phyloP scores from a whole-genome alignment of 2,113 vertebrate genomes.

The Callospermophilus lateralis region DNA sequence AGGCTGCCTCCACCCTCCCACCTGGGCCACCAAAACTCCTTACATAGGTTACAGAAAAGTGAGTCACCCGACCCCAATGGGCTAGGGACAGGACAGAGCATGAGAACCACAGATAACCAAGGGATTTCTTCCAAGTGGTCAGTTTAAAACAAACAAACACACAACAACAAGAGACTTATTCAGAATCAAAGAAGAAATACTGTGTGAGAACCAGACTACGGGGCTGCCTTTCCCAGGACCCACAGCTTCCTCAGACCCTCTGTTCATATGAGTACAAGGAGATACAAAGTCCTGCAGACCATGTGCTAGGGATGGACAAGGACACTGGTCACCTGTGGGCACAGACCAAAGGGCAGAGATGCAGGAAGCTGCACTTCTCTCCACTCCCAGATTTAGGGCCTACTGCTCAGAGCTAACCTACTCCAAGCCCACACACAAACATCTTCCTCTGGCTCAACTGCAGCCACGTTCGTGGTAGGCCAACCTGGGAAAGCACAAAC shows the following conservation, averaged over 20 bases:
- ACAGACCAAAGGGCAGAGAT: background rate
- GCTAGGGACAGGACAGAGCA: background rate
- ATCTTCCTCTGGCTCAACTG: background rate
- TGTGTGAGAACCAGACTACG: slow-evolving; percentile 78
- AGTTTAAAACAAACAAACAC: slow-evolving; percentile 83
- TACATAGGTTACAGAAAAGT: slow-evolving; percentile 83
- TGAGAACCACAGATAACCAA: slow-evolving; percentile 84
- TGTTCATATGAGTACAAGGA: slow-evolving; percentile 82
- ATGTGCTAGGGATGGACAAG: background rate
- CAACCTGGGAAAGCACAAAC: background rate
- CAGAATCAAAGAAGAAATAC: slow-evolving; percentile 84
- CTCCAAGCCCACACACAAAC: background rate
- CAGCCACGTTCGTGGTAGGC: background rate
- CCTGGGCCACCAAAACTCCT: slow-evolving; percentile 54
- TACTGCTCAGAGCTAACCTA: background rate
- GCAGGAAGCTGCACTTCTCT: background rate
- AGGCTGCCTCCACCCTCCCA: slow-evolving; percentile 54
- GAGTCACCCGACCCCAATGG: too few relatives aligned
- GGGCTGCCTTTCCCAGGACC: slow-evolving; percentile 73
- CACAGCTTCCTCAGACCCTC: slow-evolving; percentile 80
- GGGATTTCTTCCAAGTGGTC: slow-evolving; percentile 87
- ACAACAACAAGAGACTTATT: slow-evolving; percentile 23
- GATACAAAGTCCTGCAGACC: slow-evolving; percentile 80
- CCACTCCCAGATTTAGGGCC: background rate
- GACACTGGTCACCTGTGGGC: background rate